A percentile compares a stretch with the other conserved stretches of the same genome.
Evolutionary conservation across 2,113 vertebrate genomes (phyloP).

Genomic region (Pterocles orientalis): DNA sequence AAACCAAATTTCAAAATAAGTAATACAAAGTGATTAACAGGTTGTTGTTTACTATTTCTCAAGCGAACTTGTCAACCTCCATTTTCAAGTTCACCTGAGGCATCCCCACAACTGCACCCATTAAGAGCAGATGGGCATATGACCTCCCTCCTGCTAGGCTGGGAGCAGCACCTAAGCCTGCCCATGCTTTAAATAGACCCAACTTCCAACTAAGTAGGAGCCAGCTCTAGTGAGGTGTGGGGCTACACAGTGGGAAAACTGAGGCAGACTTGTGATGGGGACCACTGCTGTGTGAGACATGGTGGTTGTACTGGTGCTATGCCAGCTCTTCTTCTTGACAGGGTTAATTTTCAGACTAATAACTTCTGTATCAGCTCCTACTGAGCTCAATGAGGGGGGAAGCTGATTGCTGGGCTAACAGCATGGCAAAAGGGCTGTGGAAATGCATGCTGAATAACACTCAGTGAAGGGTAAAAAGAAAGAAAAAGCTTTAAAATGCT

Average conservation of each 20-base stretch:
- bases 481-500: background rate
- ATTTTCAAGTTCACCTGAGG: background rate
- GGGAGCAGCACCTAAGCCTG: background rate
- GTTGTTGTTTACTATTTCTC: background rate
- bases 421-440: background rate
- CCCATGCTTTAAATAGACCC: background rate
- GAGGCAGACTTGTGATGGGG: fast-evolving
- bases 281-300: background rate
- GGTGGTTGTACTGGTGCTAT: background rate
- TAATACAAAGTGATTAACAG: background rate
- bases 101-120: background rate
- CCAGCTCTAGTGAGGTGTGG: fast-evolving
- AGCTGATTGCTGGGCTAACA: background rate
- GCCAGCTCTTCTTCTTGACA: background rate
- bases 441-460: background rate
- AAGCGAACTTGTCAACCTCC: background rate
- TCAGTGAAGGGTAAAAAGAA: background rate
- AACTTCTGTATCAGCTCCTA: background rate
- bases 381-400: background rate
- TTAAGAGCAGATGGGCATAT: fast-evolving
- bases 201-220: background rate
- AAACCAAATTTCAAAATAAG: background rate
- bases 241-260: background rate
- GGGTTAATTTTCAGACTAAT: background rate
- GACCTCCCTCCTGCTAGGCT: background rate